Percentiles rank a stretch among this genome's conserved stretches.
phyloP scores from a whole-genome alignment of 2,113 vertebrate genomes.

The Tauraco erythrolophus region DNA sequence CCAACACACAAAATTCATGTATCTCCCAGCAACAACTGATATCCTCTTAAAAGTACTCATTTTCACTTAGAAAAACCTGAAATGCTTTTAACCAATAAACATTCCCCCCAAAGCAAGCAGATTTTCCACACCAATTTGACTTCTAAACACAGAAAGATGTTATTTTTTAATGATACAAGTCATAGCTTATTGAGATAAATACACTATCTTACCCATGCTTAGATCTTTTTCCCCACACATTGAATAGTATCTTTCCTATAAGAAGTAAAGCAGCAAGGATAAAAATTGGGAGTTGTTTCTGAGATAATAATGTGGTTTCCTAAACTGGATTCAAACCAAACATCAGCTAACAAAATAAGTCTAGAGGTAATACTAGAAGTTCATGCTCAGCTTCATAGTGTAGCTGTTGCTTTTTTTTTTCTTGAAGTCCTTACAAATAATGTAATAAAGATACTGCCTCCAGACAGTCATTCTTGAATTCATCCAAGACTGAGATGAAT shows the following conservation, averaged over 20 bases:
- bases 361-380: background rate
- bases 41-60: background rate
- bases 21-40: background rate
- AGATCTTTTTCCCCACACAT: fast-evolving
- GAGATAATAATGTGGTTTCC: background rate
- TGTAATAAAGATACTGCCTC: background rate
- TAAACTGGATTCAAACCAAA: background rate
- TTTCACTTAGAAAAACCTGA: background rate
- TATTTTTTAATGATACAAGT: background rate
- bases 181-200: background rate
- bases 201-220: background rate
- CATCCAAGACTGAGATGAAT: background rate
- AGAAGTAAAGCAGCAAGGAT: background rate
- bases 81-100: background rate
- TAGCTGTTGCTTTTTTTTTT: background rate
- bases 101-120: background rate
- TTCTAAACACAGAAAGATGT: background rate
- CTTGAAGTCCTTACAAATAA: background rate
- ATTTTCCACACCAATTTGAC: background rate
- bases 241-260: background rate
- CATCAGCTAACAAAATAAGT: background rate
- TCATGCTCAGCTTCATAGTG: background rate
- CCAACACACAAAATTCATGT: fast-evolving
- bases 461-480: background rate
- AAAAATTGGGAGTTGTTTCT: background rate